These are phyloP conservation scores for Cichlasoma orientale DNA, from an alignment of 2,797 vertebrate genomes.

Conservation along the genomic window DNA sequence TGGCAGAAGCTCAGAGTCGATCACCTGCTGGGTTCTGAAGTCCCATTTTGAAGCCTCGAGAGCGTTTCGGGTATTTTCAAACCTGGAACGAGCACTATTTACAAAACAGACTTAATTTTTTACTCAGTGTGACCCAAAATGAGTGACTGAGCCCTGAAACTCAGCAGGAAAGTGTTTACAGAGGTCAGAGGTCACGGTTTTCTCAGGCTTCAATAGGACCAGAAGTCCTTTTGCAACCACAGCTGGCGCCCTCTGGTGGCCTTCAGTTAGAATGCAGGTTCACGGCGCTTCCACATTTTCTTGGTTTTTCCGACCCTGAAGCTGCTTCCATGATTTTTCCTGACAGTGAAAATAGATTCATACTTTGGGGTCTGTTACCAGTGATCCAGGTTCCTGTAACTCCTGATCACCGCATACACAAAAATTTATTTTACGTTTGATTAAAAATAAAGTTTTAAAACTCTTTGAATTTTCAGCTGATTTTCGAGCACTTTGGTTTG, in stretches of 20 bases:
- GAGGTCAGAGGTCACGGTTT: rapidly evolving
- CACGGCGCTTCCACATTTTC: no score
- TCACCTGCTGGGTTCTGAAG: no score
- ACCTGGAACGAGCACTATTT: rapidly evolving
- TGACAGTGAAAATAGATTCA: no score
- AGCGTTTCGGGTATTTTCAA: no score
- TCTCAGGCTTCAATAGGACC: neutral
- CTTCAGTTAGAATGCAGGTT: neutral
- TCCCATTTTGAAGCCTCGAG: no score
- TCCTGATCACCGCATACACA: rapidly evolving
- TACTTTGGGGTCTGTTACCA: no score
- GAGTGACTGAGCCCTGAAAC: neutral
- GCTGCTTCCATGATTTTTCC: neutral
- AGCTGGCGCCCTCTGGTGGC: neutral
- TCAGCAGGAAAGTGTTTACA: rapidly evolving
- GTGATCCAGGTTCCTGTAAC: no score
- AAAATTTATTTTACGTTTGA: neutral
- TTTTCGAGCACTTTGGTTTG: neutral
- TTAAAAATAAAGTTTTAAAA: rapidly evolving
- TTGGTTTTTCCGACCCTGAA: neutral
- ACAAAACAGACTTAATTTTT: rapidly evolving
- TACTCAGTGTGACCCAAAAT: neutral
- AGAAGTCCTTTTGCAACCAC: neutral
- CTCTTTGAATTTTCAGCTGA: neutral
- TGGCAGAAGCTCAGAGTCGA: neutral